Evolutionary conservation across 2,888 invertebrate species (phyloP).

Genomic region (Coronaproctus castanopsis): DNA sequence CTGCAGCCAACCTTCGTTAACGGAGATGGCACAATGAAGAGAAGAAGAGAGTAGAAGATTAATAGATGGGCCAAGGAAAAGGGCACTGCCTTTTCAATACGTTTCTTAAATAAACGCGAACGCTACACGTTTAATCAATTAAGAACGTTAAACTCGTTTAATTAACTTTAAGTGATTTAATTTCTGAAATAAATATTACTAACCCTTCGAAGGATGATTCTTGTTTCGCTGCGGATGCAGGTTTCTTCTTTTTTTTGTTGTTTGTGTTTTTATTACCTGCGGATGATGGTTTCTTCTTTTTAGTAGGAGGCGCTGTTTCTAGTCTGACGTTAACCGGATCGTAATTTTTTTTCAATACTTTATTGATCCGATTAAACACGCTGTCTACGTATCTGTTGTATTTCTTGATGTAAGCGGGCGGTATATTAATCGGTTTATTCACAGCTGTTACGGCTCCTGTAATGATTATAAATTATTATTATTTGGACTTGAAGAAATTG

Average conservation of each 20-base stretch:
- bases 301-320: slow-evolving; percentile 32
- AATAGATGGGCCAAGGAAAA: no score
- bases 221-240: background rate
- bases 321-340: slow-evolving; percentile 66
- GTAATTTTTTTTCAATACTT: slow-evolving; percentile 54
- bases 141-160: no score
- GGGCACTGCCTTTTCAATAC: no score
- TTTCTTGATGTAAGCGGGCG: slow-evolving; percentile 53
- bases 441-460: slow-evolving; percentile 31
- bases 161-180: no score
- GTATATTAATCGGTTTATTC: slow-evolving; percentile 27
- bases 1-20: no score
- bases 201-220: background rate
- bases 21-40: no score
- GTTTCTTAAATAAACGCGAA: no score
- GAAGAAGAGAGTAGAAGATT: no score
- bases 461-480: slow-evolving; percentile 8
- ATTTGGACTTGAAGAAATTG: no score
- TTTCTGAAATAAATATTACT: no score
- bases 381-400: slow-evolving; percentile 73
- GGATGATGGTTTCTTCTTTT: slow-evolving; percentile 25
- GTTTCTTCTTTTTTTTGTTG: slow-evolving; percentile 14
- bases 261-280: slow-evolving; percentile 9
- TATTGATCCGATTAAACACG: slow-evolving; percentile 60
- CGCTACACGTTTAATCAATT: no score